Percentiles rank a stretch among this genome's conserved stretches.
Conservation (phyloP, 2,888 invertebrate species). For the Noctuana brunneofusca region DNA sequence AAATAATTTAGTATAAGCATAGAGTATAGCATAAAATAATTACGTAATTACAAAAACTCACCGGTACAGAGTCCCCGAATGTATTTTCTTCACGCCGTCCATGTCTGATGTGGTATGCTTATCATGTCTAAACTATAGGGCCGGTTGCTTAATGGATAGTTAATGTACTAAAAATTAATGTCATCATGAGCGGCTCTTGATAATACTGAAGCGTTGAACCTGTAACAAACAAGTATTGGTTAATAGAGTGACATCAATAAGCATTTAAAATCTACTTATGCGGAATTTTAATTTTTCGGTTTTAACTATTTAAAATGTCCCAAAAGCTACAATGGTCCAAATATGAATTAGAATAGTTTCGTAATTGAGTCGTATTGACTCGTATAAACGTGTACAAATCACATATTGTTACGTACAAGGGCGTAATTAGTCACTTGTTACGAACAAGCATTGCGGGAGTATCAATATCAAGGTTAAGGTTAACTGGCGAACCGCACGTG, state of each 20-base stretch:
- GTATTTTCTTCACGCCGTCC: constrained; percentile 82
- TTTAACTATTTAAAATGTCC: background rate
- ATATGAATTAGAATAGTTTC: too few species aligned
- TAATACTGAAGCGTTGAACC: constrained; percentile 52
- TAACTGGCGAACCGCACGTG: constrained; percentile 5
- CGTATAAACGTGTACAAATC: background rate
- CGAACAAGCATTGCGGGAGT: background rate
- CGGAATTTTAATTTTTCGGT: background rate
- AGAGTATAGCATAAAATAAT: background rate
- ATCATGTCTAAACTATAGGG: constrained; percentile 65
- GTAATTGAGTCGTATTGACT: too few species aligned
- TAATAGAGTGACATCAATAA: background rate
- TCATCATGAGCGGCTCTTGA: constrained; percentile 59
- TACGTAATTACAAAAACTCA: constrained; percentile 55
- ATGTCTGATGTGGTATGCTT: constrained; percentile 64
- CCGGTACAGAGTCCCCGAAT: constrained; percentile 79
- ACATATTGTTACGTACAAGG: constrained; percentile 11
- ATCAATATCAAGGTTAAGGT: constrained; percentile 26
- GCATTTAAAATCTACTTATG: background rate
- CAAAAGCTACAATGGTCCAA: too few species aligned
- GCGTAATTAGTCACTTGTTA: constrained; percentile 19
- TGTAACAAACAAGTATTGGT: constrained; percentile 47
- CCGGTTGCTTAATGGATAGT: constrained; percentile 56
- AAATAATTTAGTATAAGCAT: too few species aligned
- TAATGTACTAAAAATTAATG: constrained; percentile 59